phyloP scores from a whole-genome alignment of 2,113 vertebrate species.

The Alosa alosa region DNA sequence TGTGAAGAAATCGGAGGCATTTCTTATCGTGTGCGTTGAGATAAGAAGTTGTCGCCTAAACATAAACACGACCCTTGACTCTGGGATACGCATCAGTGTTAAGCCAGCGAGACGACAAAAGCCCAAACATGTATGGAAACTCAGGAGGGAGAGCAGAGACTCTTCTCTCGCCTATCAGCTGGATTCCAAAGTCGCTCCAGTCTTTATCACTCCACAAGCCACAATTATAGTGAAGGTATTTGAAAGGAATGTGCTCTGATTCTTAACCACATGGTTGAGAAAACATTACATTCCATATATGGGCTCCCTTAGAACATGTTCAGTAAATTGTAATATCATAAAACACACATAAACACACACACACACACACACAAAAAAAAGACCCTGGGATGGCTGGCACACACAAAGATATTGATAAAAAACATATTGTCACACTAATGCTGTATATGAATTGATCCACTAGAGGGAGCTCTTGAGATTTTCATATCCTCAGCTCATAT shows the following conservation, averaged over 20 bases:
- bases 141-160: not conserved
- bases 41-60: slow-evolving; percentile 18
- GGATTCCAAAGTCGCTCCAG: slow-evolving; percentile 1
- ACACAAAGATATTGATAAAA: not conserved
- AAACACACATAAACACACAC: not conserved
- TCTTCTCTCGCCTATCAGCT: slow-evolving; percentile 6
- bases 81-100: slow-evolving; percentile 9
- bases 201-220: not conserved
- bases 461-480: not conserved
- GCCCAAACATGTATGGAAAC: not conserved
- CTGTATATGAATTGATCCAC: not conserved
- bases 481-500: not conserved
- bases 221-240: not conserved
- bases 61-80: slow-evolving; percentile 15
- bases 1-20: not conserved
- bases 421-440: not conserved
- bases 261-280: not conserved
- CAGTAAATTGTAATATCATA: not conserved
- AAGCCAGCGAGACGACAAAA: not conserved
- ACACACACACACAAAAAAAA: not conserved
- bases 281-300: not conserved
- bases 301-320: not conserved
- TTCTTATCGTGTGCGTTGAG: not conserved
- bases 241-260: not conserved
- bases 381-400: not conserved